These are phyloP conservation scores for Chaetodon trifascialis DNA, from an alignment of 2,113 vertebrate species.

Conservation along the genomic window DNA sequence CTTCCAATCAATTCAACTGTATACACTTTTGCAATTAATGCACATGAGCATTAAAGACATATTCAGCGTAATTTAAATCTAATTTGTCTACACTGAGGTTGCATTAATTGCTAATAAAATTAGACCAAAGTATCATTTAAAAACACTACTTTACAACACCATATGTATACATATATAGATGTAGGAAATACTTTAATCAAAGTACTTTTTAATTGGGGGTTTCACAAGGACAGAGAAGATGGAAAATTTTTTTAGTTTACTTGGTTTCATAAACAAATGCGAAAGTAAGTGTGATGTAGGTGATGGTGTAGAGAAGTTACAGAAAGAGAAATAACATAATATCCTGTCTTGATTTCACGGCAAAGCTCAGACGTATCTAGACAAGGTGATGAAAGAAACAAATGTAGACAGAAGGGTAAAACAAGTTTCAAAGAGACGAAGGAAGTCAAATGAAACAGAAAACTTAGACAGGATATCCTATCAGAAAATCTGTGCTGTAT, in stretches of 20 bases:
- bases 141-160: neutral
- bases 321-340: constrained; percentile 48
- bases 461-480: constrained; percentile 50
- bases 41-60: neutral
- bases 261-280: neutral
- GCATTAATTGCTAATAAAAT: neutral
- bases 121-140: neutral
- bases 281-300: neutral
- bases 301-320: constrained; percentile 4
- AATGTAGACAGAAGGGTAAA: neutral
- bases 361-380: neutral
- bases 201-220: neutral
- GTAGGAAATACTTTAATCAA: neutral
- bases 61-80: neutral
- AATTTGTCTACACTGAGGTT: neutral
- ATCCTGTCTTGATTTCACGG: constrained; percentile 61
- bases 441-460: constrained; percentile 40
- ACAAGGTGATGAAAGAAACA: constrained; percentile 19
- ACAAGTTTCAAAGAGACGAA: constrained; percentile 22
- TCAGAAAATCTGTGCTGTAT: neutral
- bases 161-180: no score
- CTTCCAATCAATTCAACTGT: neutral
- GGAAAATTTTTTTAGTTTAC: no score
- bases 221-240: neutral
- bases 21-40: neutral